These are phyloP conservation scores for Chamaea fasciata DNA, from an alignment of 2,113 vertebrate species.

Conservation along the genomic window DNA sequence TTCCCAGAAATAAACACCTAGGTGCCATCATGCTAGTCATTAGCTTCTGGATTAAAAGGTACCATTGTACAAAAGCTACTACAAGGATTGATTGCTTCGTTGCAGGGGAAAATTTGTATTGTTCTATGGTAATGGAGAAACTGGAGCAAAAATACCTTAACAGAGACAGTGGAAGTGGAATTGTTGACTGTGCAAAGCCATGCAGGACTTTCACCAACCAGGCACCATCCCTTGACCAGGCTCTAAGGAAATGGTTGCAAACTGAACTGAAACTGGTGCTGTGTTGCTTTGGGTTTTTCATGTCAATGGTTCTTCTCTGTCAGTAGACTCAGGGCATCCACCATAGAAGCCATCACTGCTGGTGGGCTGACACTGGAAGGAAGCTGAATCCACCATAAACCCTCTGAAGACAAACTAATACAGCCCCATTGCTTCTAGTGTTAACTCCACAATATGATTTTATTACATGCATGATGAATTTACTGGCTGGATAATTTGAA, in stretches of 20 bases:
- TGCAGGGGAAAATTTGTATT: background rate
- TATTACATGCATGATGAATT: background rate
- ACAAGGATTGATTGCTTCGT: background rate
- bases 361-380: background rate
- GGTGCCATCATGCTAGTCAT: background rate
- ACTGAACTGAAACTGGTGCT: background rate
- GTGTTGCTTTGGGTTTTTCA: background rate
- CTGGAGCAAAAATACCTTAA: background rate
- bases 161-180: background rate
- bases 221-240: rapidly evolving
- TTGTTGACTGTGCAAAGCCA: background rate
- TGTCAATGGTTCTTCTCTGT: background rate
- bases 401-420: background rate
- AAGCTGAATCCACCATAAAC: background rate
- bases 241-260: background rate
- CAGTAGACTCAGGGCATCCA: background rate
- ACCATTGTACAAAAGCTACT: background rate
- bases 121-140: background rate
- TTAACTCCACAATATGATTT: background rate
- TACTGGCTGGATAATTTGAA: background rate
- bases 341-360: rapidly evolving
- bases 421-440: background rate
- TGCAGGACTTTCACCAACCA: rapidly evolving
- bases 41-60: background rate
- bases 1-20: background rate